A percentile compares a stretch with the other conserved stretches of the same genome.
phyloP scores from a whole-genome alignment of 2,113 vertebrate species.

The Heliornis fulica region DNA sequence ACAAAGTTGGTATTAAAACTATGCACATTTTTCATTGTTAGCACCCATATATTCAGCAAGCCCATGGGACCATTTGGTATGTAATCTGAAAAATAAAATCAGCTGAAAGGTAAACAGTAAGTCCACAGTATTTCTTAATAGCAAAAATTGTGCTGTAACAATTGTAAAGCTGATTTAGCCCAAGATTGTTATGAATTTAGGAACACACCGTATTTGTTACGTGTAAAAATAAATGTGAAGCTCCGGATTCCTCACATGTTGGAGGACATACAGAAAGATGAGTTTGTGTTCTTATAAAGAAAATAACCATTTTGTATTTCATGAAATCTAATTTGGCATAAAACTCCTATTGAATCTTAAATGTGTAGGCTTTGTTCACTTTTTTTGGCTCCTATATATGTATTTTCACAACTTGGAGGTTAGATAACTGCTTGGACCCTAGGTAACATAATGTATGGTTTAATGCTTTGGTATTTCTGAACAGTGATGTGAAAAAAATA shows the following conservation, averaged over 20 bases:
- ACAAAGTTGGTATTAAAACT: constrained; percentile 83
- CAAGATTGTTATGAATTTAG: constrained; percentile 54
- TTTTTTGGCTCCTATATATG: background rate
- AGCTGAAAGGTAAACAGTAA: constrained; percentile 74
- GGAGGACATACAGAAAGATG: background rate
- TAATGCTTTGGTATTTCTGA: background rate
- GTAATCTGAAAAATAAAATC: constrained; percentile 79
- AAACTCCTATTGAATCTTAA: background rate
- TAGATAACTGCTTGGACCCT: background rate
- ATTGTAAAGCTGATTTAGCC: constrained; percentile 63
- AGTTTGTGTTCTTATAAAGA: background rate
- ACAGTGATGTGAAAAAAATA: background rate
- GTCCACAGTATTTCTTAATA: constrained; percentile 57
- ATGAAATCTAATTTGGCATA: background rate
- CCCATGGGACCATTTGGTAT: constrained; percentile 77
- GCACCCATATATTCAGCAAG: constrained; percentile 78
- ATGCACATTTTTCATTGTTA: constrained; percentile 80
- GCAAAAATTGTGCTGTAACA: constrained; percentile 62
- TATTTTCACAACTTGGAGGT: background rate
- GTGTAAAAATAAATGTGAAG: constrained; percentile 14
- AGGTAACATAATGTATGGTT: background rate
- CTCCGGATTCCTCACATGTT: background rate
- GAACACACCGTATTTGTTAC: background rate
- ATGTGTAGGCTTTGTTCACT: background rate
- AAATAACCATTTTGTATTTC: background rate